Conservation (phyloP, 1,140 invertebrate species). For the Chelonus insularis region DNA sequence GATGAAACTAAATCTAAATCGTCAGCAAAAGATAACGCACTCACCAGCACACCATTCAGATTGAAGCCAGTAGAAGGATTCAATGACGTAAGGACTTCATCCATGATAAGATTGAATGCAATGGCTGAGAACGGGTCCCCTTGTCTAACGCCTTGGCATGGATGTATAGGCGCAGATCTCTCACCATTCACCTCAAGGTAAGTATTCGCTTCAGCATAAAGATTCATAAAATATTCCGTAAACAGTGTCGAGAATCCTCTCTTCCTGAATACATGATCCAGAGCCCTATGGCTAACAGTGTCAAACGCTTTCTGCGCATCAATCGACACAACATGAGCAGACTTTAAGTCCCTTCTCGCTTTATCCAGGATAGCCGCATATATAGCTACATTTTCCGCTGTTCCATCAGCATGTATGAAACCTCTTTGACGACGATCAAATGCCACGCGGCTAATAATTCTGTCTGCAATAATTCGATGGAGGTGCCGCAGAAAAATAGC, state of each 20-base stretch:
- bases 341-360: conserved; percentile 5
- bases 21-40: background rate
- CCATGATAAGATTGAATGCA: background rate
- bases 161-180: background rate
- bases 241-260: too few species aligned
- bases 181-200: background rate
- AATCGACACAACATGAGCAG: conserved; percentile 23
- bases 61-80: background rate
- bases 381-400: conserved; percentile 11
- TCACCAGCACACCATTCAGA: background rate
- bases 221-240: background rate
- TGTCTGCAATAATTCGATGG: conserved; percentile 24
- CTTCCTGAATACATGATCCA: too few species aligned
- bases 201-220: background rate
- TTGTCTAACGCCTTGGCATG: background rate
- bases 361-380: background rate
- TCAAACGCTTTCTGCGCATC: conserved; percentile 50
- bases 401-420: conserved; percentile 18
- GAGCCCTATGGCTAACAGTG: conserved; percentile 28
- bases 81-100: background rate
- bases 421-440: conserved; percentile 6
- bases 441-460: too few species aligned
- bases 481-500: conserved; percentile 21
- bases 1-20: background rate
- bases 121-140: background rate